Evolutionary conservation across 1,140 invertebrate genomes (phyloP), one percentile per base, ranked within the genome.

Genomic region (Cylas formicarius): DNA sequence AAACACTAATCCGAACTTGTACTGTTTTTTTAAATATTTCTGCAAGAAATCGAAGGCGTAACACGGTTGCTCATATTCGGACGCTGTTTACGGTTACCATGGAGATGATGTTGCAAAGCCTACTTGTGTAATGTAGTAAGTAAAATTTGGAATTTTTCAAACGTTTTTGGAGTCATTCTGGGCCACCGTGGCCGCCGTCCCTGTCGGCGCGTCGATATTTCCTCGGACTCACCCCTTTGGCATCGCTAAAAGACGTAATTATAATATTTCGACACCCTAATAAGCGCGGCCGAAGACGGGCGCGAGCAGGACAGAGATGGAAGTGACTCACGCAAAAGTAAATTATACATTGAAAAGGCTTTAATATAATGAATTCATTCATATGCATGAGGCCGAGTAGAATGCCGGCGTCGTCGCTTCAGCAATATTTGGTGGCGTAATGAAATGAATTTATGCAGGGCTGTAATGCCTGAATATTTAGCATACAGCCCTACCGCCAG

Each of bases 261-360:
- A 61, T 59, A 57, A 61, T 61, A 60, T 60, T 60, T 61, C 51
- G 51, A 51, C n/a, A n/a, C 38, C 46, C 46, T 48, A 48, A 48
- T 48, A 59, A 58, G 54, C n/a, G n/a, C n/a, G n/a, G n/a, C n/a
- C n/a, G n/a, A n/a, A n/a, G n/a, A n/a, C n/a, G n/a, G n/a, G n/a
- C n/a, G n/a, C n/a, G n/a, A n/a, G n/a, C 46, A 52, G 55, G 52
- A 55, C 46, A 55, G 57, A 53, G 65, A 60, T 69, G 68, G 68
- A 73, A 74, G 72, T 75, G 72, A 74, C 72, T 75, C 72, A 74
- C 71, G 71, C 72, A 74, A 75, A 75, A 75, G 73, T 74, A 74
- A 76, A 75, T 76, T 76, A 76, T 76, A 76, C 73, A 75, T 76
- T 72, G 72, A 75, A 74, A 73, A 66, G 70, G 72, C 71, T 74